Evolutionary conservation across 2,888 invertebrate genomes (phyloP).

Genomic region (Cerceris rybyensis): DNA sequence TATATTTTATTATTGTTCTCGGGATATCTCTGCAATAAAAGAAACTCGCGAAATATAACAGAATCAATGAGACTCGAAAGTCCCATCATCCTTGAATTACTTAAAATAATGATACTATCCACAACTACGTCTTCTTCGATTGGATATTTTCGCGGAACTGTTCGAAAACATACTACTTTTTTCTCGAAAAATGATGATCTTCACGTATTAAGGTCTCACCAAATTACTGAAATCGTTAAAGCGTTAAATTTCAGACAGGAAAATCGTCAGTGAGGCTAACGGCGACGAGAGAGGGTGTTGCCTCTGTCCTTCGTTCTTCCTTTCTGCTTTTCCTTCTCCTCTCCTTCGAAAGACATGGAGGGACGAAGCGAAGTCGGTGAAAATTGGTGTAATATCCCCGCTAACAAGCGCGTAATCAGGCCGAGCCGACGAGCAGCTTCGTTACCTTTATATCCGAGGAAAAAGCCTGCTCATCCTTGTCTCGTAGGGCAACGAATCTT

Average conservation of each 20-base stretch:
- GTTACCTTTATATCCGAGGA: constrained; percentile 17
- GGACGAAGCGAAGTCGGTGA: constrained; percentile 23
- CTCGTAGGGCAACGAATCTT: background rate
- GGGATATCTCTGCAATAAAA: no score
- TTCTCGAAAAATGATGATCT: constrained; percentile 54
- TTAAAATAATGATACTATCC: no score
- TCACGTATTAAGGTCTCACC: constrained; percentile 52
- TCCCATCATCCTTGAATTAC: no score
- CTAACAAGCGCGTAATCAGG: constrained; percentile 50
- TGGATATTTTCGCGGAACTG: background rate
- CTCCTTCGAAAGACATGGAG: background rate
- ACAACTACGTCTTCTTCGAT: background rate
- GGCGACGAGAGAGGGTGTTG: constrained; percentile 5
- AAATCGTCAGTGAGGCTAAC: constrained; percentile 6
- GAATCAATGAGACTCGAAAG: no score
- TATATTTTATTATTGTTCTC: no score
- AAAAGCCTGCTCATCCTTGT: background rate
- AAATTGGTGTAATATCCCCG: constrained; percentile 53
- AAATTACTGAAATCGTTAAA: constrained; percentile 62
- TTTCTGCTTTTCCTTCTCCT: background rate
- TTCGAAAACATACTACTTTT: background rate
- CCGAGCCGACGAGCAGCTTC: constrained; percentile 12
- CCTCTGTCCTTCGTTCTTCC: background rate
- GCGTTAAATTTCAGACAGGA: constrained; percentile 13
- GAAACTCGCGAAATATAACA: no score